Evolutionary conservation across 1,140 invertebrate genomes (phyloP), one percentile per base, ranked within the genome.

Genomic region (Bombus waltoni): DNA sequence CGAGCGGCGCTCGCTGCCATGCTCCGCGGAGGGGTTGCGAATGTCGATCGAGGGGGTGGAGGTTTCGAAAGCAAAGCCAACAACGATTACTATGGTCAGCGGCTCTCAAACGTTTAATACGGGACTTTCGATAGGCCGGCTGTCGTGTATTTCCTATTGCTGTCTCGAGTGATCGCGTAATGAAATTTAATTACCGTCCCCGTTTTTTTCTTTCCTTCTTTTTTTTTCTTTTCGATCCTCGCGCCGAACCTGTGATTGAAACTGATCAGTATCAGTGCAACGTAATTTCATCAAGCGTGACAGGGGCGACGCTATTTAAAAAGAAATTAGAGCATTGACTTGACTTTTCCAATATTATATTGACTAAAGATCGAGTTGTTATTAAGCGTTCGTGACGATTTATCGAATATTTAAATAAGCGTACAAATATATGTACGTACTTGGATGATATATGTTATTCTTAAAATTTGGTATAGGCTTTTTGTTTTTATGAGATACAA

Each of bases 31-130:
- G 80, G 75, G 81, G 66, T 73, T 79, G 79, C 35, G 78, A 70
- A 78, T 65, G 85, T 68, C 77, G 81, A 86, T 77, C 77, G 70
- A 86, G 81, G 66, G 71, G 72, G 74, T 66, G 87, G 73, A 83
- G 81, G 70, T 59, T 82, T 65, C 84, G 86, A 90, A 86, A 91
- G 83, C 85, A 90, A 89, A 93, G 78, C 81, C 88, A 90, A 91
- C 90, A 90, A 89, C 88, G 84, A 91, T 91, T 88, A 85, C 78
- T 82, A 62, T 87, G 87, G 44, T 76, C 90, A 91, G 89, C 62
- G 89, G 59, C 81, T 89, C 87, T 91, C 90, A 91, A 83, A 86
- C 68, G 53, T 77, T 81, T 87, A 85, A 85, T 80, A 85, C 83
- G 59, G 40, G 35, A 47, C 44, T 38, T 81, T 85, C 77, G 83